Percentiles rank a stretch among this genome's conserved stretches.
These are phyloP conservation scores for Noctua janthina DNA, from an alignment of 2,888 invertebrate genomes.

Conservation along the genomic window DNA sequence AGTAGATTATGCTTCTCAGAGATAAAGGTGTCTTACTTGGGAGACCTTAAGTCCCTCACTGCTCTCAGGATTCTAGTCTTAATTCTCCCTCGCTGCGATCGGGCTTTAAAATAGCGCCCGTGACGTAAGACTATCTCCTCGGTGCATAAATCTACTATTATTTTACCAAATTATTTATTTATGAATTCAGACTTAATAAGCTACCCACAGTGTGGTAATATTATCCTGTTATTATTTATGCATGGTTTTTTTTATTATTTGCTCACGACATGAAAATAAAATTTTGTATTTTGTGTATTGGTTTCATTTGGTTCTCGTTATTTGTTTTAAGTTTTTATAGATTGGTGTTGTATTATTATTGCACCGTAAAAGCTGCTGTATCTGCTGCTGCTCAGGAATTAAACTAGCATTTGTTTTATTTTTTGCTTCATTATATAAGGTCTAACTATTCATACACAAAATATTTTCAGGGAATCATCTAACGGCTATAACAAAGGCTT, in stretches of 20 bases:
- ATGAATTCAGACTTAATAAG: slow-evolving; percentile 10
- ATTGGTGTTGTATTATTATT: neutral
- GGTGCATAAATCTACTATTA: neutral
- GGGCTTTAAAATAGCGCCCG: neutral
- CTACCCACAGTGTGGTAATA: neutral
- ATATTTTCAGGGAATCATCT: no score
- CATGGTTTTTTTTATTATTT: slow-evolving; percentile 39
- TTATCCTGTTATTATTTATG: neutral
- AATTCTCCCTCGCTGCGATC: neutral
- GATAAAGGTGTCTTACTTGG: neutral
- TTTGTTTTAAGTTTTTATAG: slow-evolving; percentile 3
- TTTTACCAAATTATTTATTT: neutral
- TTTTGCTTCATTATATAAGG: neutral
- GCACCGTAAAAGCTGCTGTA: neutral
- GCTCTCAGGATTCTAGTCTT: neutral
- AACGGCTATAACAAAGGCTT: no score
- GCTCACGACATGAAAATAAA: slow-evolving; percentile 32
- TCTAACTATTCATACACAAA: no score
- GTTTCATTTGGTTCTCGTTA: slow-evolving; percentile 46
- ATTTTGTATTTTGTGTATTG: slow-evolving; percentile 35
- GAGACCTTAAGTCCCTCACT: neutral
- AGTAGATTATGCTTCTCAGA: neutral
- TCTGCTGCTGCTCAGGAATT: neutral
- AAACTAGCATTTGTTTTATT: neutral
- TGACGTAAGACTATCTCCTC: neutral